These are phyloP conservation scores for Salvelinus namaycush DNA, from an alignment of 2,113 vertebrate genomes.

Conservation along the genomic window DNA sequence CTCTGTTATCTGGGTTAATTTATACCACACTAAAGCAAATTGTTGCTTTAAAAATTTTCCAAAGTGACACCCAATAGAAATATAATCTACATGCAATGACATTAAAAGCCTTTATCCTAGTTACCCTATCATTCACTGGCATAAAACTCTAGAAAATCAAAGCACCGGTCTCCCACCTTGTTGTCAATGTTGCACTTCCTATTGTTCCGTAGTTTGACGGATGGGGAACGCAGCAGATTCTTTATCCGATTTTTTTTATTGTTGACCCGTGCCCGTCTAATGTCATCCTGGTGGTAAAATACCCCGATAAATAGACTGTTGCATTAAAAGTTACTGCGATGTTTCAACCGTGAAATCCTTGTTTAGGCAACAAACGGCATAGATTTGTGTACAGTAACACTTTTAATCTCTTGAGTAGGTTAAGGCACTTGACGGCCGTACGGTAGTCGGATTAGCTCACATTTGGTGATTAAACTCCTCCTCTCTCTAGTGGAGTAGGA, in stretches of 20 bases:
- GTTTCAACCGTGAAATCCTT: not conserved
- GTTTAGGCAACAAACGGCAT: not conserved
- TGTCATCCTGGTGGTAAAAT: conserved; percentile 36
- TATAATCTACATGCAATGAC: too few relatives aligned
- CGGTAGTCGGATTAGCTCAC: too few relatives aligned
- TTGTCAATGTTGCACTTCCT: conserved; percentile 38
- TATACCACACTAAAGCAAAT: too few relatives aligned
- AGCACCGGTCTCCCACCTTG: conserved; percentile 47
- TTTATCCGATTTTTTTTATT: conserved; percentile 59
- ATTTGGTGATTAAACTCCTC: too few relatives aligned
- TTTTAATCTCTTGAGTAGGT: conserved; percentile 41
- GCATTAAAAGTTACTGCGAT: not conserved
- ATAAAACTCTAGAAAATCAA: not conserved
- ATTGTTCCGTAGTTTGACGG: conserved; percentile 21
- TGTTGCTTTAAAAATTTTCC: too few relatives aligned
- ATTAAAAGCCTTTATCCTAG: too few relatives aligned
- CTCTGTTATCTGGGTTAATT: too few relatives aligned
- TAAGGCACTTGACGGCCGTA: too few relatives aligned
- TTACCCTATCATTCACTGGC: not conserved
- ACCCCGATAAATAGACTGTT: not conserved
- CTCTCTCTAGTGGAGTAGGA: too few relatives aligned
- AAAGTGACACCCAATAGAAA: too few relatives aligned
- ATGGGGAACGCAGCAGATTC: conserved; percentile 52
- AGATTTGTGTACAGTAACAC: conserved; percentile 32
- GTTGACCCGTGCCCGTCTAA: conserved; percentile 61